Percentiles rank a stretch among this genome's conserved stretches.
phyloP scores from a whole-genome alignment of 30 jellyfish, hydroid and myxozoan species.

The Hydra vulgaris region DNA sequence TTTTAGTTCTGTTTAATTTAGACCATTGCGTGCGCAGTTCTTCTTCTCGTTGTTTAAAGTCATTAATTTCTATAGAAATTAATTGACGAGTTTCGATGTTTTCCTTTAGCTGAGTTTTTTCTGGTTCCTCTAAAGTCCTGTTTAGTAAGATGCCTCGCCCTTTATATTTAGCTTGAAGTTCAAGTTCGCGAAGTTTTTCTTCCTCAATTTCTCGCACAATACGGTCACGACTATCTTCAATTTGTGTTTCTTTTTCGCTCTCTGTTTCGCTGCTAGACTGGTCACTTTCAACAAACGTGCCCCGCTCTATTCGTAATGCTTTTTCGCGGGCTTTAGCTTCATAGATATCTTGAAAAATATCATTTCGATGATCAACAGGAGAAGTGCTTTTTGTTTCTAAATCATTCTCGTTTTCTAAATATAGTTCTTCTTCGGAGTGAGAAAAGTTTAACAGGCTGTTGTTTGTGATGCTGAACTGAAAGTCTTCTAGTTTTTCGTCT shows the following conservation, averaged over 20 bases:
- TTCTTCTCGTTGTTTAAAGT: conserved; percentile 14
- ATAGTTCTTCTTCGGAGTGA: neutral
- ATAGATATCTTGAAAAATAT: neutral
- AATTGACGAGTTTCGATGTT: conserved; percentile 20
- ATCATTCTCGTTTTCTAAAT: neutral
- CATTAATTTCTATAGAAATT: conserved; percentile 11
- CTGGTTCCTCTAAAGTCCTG: neutral
- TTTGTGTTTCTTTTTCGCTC: conserved; percentile 7
- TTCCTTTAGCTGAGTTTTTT: conserved; percentile 2
- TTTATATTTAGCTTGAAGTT: conserved; percentile 22
- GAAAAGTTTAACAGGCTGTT: neutral
- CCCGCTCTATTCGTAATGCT: conserved; percentile 3
- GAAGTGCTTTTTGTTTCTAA: neutral
- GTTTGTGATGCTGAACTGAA: neutral
- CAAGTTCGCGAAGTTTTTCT: conserved; percentile 23
- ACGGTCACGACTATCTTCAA: conserved; percentile 21
- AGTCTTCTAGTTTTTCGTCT: neutral
- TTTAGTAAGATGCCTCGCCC: conserved; percentile 8
- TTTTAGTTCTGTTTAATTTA: neutral
- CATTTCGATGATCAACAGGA: conserved; percentile 10
- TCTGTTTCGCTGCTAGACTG: neutral
- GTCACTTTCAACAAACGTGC: neutral
- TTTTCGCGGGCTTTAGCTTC: conserved; percentile 11
- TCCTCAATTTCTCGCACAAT: conserved; percentile 27
- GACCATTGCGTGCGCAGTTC: conserved; percentile 6